Evolutionary conservation across 2,797 vertebrate species (phyloP).

Genomic region (Podarcis siculus): DNA sequence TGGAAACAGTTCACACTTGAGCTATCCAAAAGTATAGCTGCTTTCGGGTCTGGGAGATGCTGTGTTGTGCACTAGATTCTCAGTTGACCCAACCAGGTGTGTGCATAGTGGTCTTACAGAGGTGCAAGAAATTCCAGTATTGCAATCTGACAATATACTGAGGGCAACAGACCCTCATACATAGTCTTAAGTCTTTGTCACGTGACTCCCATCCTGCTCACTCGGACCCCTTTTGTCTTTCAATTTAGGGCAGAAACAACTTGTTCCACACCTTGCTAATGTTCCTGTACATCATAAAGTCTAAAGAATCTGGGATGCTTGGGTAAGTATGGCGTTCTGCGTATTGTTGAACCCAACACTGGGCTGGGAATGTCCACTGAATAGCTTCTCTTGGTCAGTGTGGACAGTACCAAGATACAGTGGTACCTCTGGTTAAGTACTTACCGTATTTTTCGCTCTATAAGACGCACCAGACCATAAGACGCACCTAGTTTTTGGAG

Average conservation of each 20-base stretch:
- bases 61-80: neutral
- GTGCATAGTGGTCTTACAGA: neutral
- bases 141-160: neutral
- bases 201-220: neutral
- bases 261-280: conserved; percentile 97
- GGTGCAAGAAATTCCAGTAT: neutral
- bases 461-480: too few relatives aligned
- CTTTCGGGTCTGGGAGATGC: neutral
- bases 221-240: neutral
- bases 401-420: too few relatives aligned
- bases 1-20: accelerated
- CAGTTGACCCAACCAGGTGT: too few relatives aligned
- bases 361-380: too few relatives aligned
- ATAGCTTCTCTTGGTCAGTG: too few relatives aligned
- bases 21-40: too few relatives aligned
- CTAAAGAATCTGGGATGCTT: conserved; percentile 96
- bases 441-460: too few relatives aligned
- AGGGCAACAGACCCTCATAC: neutral
- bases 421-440: too few relatives aligned
- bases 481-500: too few relatives aligned
- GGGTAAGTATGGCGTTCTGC: conserved; percentile 81
- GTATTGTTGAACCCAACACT: accelerated
- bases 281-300: conserved; percentile 97
- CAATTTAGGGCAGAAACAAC: conserved; percentile 93
- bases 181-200: neutral